These are phyloP conservation scores for Liparis tanakae DNA, from an alignment of 2,797 vertebrate species.

Conservation along the genomic window DNA sequence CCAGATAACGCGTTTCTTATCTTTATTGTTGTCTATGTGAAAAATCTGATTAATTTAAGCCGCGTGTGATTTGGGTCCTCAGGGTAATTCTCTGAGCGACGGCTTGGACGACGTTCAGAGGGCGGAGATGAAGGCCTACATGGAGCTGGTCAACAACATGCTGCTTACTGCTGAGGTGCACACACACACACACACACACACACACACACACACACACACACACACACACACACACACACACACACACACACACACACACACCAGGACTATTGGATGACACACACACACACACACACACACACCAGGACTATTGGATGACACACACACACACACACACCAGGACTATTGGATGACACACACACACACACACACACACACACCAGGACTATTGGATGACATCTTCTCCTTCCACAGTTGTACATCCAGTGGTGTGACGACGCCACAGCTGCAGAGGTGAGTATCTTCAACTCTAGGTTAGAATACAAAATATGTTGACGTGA, in stretches of 20 bases:
- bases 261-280: constrained; percentile 28
- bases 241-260: no score
- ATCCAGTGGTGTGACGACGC: constrained; percentile 98
- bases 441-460: constrained; percentile 91
- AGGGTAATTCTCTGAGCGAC: constrained; percentile 97
- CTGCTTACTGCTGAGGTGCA: constrained; percentile 94
- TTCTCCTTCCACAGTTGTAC: constrained; percentile 85
- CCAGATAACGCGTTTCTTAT: background rate
- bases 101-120: constrained; percentile 95
- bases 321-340: constrained; percentile 64
- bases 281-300: no score
- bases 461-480: background rate
- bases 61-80: constrained; percentile 31
- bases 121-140: constrained; percentile 99
- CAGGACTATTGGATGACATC: constrained; percentile 8
- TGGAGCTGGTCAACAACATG: constrained; percentile 99
- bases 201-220: constrained; percentile 14
- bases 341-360: background rate
- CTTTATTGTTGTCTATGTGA: background rate
- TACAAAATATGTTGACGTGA: background rate
- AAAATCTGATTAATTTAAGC: background rate
- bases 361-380: constrained; percentile 47
- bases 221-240: no score
- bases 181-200: constrained; percentile 26
- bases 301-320: constrained; percentile 46